A percentile compares a stretch with the other conserved stretches of the same genome.
Conservation (phyloP, 1,140 invertebrate genomes). For the Bombus difficillimus region DNA sequence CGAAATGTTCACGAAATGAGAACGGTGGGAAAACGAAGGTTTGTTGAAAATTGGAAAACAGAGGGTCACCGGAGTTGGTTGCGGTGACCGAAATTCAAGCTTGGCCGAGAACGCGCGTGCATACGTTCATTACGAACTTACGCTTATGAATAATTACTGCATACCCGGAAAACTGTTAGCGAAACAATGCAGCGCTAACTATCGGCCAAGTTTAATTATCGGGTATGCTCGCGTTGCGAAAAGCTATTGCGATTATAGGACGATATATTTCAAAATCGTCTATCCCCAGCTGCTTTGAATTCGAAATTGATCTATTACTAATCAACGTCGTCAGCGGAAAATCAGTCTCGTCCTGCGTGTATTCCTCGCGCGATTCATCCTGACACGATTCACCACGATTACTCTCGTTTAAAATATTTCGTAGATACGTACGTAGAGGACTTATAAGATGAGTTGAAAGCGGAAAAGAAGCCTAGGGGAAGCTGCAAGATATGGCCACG, state of each 20-base stretch:
- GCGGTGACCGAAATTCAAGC: not conserved
- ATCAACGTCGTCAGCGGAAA: constrained; percentile 27
- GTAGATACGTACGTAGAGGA: not conserved
- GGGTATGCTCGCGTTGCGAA: not conserved
- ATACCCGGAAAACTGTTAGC: constrained; percentile 37
- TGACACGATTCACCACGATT: too few relatives aligned
- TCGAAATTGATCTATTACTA: constrained; percentile 43
- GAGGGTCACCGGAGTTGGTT: not conserved
- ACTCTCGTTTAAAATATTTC: not conserved
- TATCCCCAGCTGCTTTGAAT: not conserved
- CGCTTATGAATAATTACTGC: constrained; percentile 53
- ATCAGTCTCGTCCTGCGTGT: not conserved
- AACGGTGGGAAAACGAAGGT: not conserved
- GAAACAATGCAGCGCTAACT: constrained; percentile 43
- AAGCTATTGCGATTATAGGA: not conserved
- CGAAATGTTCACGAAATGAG: not conserved
- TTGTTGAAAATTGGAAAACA: constrained; percentile 8
- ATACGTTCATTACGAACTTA: constrained; percentile 30
- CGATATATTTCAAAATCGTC: constrained; percentile 47
- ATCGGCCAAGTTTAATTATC: constrained; percentile 55
- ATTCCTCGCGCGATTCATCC: not conserved
- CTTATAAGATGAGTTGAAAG: too few relatives aligned
- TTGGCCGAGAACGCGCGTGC: not conserved
- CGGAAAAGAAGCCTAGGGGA: not conserved
- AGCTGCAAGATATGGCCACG: not conserved